phyloP scores from a whole-genome alignment of 2,113 vertebrate genomes.

The Nymphicus hollandicus region DNA sequence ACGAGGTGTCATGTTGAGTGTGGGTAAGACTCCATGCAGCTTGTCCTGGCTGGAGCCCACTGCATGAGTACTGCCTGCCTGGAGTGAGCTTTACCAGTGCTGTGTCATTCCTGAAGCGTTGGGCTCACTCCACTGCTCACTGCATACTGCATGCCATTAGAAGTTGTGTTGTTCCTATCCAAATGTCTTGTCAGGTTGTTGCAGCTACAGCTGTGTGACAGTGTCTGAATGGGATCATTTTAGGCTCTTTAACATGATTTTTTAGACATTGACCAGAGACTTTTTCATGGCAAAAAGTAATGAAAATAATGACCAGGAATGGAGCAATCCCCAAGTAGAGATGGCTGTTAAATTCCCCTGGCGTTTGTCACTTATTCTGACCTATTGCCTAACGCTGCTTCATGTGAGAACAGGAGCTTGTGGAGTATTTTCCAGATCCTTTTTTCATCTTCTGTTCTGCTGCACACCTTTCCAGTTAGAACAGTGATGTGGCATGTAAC shows the following conservation, averaged over 20 bases:
- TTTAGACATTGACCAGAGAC: not conserved
- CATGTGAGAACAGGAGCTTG: not conserved
- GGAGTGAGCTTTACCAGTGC: not conserved
- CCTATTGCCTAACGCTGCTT: not conserved
- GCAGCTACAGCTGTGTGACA: not conserved
- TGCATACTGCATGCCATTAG: not conserved
- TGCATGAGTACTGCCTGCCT: not conserved
- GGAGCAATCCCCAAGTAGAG: not conserved
- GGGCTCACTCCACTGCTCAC: not conserved
- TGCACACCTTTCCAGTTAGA: not conserved
- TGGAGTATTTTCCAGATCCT: not conserved
- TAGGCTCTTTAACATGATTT: not conserved
- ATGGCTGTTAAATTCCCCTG: not conserved
- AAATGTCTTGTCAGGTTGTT: not conserved
- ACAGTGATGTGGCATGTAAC: not conserved
- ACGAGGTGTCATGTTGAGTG: fast-evolving
- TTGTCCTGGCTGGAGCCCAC: not conserved
- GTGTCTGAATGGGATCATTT: not conserved
- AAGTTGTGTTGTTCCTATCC: not conserved
- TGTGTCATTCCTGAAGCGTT: not conserved
- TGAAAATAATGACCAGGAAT: not conserved
- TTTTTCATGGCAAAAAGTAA: not conserved
- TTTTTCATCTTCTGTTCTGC: not conserved
- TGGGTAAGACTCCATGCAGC: not conserved
- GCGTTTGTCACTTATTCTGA: not conserved